Base-by-base conservation (phyloP, 2,113 vertebrate genomes). In the Neotragus pygmaeus region DNA sequence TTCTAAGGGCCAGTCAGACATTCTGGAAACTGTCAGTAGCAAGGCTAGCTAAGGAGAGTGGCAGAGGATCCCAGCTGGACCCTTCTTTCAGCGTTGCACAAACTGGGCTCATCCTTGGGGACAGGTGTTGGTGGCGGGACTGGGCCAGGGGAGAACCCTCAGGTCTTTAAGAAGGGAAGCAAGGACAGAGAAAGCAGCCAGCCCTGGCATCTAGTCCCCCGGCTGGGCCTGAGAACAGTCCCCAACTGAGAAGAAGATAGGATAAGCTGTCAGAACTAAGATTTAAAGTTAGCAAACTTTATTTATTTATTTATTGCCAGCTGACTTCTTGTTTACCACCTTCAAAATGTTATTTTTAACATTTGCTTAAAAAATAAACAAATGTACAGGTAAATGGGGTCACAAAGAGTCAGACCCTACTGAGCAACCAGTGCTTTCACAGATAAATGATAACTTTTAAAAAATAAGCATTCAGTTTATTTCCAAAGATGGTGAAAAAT, bases 291-390 rank as follows among this genome's bases (percentile, higher is more conserved):
- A 14, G 14, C 14, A 80, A 12, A 27, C 14, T 83, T 55, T 30
- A 62, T 51, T 53, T 81, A 36, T 70, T 70, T 51, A 51, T 70
- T 81, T 36, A 2, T 70, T 73, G n/a, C 70, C 70, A 17, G 11
- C 23, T 83, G 6, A 27, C 11, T 83, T 82, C 30, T 53, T 81
- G 15, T n/a, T 82, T n/a, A 55, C 51, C 19, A 84, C 73, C 33
- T 51, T 27, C 30, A 84, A 83, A 87, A 62, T 36, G 7, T 11
- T 91, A 58, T 49, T 80, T 81, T 93, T 93, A 91, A 70, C 17
- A 19, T 77, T 84, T 60, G 7, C 66, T 84, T 43, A 87, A 94
- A 87, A 94, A 93, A n/a, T 66, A 92, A 87, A 47, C 33, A 97
- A 64, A 89, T 15, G 21, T 7, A 49, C 19, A 92, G 16, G 60